Conservation (phyloP, 2,113 vertebrate species). For the Epinephelus moara region DNA sequence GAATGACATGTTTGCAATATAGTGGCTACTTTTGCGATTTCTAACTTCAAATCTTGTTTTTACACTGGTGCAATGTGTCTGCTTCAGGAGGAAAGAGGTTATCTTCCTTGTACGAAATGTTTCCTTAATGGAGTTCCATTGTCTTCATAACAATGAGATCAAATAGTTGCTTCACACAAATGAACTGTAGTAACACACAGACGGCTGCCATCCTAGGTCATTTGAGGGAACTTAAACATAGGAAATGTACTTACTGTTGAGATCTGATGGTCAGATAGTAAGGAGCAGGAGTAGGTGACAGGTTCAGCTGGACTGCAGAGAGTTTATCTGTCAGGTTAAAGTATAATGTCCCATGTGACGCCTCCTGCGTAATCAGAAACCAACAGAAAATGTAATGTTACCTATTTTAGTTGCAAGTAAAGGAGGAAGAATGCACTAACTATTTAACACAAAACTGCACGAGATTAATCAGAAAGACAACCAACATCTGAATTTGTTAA, state of each 20-base stretch:
- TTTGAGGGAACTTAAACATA: not conserved
- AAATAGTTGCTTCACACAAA: not conserved
- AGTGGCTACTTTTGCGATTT: not conserved
- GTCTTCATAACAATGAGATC: not conserved
- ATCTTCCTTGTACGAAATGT: slow-evolving; percentile 8
- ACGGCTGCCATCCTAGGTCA: not conserved
- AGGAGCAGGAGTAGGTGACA: not conserved
- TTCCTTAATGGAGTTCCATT: not conserved
- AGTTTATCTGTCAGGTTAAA: slow-evolving; percentile 44
- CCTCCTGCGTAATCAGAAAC: slow-evolving; percentile 32
- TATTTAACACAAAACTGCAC: not conserved
- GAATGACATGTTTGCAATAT: not conserved
- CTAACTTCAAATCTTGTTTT: not conserved
- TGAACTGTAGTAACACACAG: not conserved
- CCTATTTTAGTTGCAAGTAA: not conserved
- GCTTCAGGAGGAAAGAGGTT: not conserved
- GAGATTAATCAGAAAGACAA: not conserved
- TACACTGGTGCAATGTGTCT: not conserved
- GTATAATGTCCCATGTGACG: slow-evolving; percentile 39
- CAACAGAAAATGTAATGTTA: slow-evolving; percentile 6
- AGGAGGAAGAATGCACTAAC: not conserved
- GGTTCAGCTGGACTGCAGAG: slow-evolving; percentile 27
- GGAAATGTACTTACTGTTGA: slow-evolving; percentile 65
- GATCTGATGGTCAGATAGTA: slow-evolving; percentile 7
- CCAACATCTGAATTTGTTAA: not conserved